Percentiles rank a stretch among this genome's conserved stretches.
These are phyloP conservation scores for Melanocharis versteri DNA, from an alignment of 2,113 vertebrate genomes.

Conservation along the genomic window DNA sequence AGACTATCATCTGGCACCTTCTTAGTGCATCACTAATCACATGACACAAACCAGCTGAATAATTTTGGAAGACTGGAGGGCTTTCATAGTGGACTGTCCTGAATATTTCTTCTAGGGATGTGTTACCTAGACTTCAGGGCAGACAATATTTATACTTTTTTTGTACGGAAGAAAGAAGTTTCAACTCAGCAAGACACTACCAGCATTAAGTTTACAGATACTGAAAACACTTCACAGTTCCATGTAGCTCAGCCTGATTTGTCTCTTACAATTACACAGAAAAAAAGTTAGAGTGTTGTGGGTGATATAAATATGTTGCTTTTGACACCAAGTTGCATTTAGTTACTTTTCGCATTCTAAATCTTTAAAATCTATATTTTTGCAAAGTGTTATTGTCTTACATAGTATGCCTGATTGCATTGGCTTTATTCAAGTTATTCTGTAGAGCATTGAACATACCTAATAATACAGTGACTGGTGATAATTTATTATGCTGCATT, in stretches of 20 bases:
- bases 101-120: slow-evolving; percentile 48
- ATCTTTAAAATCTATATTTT: slow-evolving; percentile 59
- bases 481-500: slow-evolving; percentile 70
- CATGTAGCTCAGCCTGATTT: slow-evolving; percentile 39
- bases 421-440: slow-evolving; percentile 56
- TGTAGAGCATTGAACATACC: slow-evolving; percentile 65
- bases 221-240: slow-evolving; percentile 73
- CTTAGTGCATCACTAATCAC: slow-evolving; percentile 76
- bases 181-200: slow-evolving; percentile 84
- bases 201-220: slow-evolving; percentile 89
- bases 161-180: slow-evolving; percentile 83
- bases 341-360: slow-evolving; percentile 61
- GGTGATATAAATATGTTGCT: slow-evolving; percentile 5
- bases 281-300: slow-evolving; percentile 32
- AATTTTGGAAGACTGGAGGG: slow-evolving; percentile 62
- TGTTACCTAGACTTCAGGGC: slow-evolving; percentile 68
- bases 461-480: slow-evolving; percentile 48
- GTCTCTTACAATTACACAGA: slow-evolving; percentile 52
- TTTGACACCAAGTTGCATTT: slow-evolving; percentile 52
- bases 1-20: slow-evolving; percentile 83
- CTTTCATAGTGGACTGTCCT: slow-evolving; percentile 31
- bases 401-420: slow-evolving; percentile 54
- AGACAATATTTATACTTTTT: slow-evolving; percentile 93
- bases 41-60: slow-evolving; percentile 75
- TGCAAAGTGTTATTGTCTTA: slow-evolving; percentile 56